These are phyloP conservation scores for Grallaria varia DNA, from an alignment of 2,113 vertebrate species.

Conservation along the genomic window DNA sequence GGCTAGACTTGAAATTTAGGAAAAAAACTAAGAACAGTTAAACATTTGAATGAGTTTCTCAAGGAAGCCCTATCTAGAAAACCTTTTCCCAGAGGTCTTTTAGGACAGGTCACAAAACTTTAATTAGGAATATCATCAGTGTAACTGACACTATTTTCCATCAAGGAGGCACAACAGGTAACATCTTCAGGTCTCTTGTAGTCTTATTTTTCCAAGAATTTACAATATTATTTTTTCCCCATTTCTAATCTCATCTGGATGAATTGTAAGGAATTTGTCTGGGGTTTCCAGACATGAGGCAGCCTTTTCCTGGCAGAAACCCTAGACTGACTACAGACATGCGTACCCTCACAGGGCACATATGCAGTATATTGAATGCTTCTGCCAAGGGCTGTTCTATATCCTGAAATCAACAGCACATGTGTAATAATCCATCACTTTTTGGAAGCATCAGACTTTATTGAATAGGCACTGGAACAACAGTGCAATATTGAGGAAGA, in stretches of 20 bases:
- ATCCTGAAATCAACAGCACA: constrained; percentile 45
- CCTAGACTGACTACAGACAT: constrained; percentile 57
- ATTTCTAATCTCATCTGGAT: constrained; percentile 56
- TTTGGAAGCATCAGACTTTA: background rate
- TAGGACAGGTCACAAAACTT: background rate
- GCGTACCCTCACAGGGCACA: constrained; percentile 62
- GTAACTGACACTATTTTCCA: background rate
- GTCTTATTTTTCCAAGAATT: background rate
- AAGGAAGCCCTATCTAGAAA: background rate
- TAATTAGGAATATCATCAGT: background rate
- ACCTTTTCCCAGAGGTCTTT: background rate
- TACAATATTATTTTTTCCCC: background rate
- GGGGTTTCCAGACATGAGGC: constrained; percentile 66
- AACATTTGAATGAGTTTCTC: background rate
- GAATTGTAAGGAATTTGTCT: constrained; percentile 55
- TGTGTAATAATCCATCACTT: constrained; percentile 27
- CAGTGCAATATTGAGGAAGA: background rate
- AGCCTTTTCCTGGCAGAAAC: constrained; percentile 66
- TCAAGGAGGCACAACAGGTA: background rate
- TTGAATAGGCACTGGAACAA: background rate
- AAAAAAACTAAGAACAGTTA: background rate
- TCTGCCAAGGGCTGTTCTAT: constrained; percentile 36
- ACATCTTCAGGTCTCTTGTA: background rate
- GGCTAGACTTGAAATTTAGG: background rate
- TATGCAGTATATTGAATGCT: constrained; percentile 19